Conservation (phyloP, 23 tunicate species). For the Diplosoma virens region DNA sequence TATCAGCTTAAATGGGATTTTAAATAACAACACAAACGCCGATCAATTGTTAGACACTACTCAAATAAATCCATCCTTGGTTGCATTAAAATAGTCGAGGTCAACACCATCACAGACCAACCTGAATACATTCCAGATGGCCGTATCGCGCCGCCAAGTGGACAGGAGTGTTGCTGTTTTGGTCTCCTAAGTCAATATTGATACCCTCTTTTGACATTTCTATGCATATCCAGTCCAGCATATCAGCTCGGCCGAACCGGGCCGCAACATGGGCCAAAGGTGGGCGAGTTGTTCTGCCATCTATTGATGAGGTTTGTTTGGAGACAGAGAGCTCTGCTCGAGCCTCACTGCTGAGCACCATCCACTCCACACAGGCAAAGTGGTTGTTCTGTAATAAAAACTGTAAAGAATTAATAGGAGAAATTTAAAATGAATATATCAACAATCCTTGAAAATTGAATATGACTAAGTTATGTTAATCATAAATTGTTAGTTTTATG, state of each 20-base stretch:
- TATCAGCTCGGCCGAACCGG: constrained; percentile 54
- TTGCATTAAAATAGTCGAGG: not conserved
- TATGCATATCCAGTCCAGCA: constrained; percentile 85
- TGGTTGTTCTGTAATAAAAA: constrained; percentile 59
- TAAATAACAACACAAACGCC: no score
- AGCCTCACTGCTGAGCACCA: constrained; percentile 65
- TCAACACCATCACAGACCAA: no score
- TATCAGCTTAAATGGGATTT: no score
- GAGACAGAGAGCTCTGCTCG: constrained; percentile 75
- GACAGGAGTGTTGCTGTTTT: constrained; percentile 70
- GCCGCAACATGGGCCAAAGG: constrained; percentile 90
- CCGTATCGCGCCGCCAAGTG: constrained; percentile 88
- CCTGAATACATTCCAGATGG: constrained; percentile 72
- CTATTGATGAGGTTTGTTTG: constrained; percentile 63
- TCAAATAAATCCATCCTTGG: not conserved
- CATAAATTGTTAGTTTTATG: no score
- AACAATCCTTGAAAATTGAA: no score
- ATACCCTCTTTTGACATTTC: constrained; percentile 61
- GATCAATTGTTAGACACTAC: no score
- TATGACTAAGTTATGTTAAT: no score
- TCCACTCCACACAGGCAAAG: constrained; percentile 78
- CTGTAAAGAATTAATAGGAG: no score
- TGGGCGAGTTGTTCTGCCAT: constrained; percentile 78
- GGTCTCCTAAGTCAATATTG: constrained; percentile 62
- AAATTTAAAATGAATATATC: no score